Evolutionary conservation across 2,888 invertebrate genomes (phyloP), one percentile per base, ranked within the genome.

Genomic region (Agonopterix alstromeriana): DNA sequence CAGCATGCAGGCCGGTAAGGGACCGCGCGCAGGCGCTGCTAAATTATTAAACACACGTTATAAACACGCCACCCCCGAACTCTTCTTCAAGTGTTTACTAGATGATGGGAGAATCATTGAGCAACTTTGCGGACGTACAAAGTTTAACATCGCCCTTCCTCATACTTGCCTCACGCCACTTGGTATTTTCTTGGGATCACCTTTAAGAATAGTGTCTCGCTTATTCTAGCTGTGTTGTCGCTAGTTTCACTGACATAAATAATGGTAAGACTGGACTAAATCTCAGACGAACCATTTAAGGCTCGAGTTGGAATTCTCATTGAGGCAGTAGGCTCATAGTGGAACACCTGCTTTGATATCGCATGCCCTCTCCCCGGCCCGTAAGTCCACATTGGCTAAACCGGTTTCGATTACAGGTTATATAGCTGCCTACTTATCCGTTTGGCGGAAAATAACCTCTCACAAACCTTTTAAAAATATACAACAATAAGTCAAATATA

Each of bases 381-480:
- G 83, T 83, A 80, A 83, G 79, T 82, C 82, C 81, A 82, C 85
- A 78, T 83, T 78, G 80, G 77, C 70, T 60, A 79, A 87, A 88
- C 87, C 87, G 87, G 87, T 88, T 88, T 70, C 73, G 78, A 83
- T 85, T 87, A 84, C 88, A 75, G 87, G 88, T 87, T 87, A 82
- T 27, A 27, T 86, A 77, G 73, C 82, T 77, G 72, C 82, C 78
- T 77, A 82, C 82, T 80, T 82, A 81, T 82, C 74, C 78, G 78
- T 85, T 83, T 83, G 83, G 84, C 87, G 87, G 85, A 86, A 87
- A 86, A 82, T 74, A 78, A 82, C 76, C 74, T 79, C 70, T 71
- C 71, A 69, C 70, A 69, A 75, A 66, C 63, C 64, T 70, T 65
- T 69, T 70, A 3, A 27, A 17, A 27, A 27, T 27, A 27, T 27